phyloP scores from a whole-genome alignment of 2,797 vertebrate genomes.

The Crenuchus spilurus region DNA sequence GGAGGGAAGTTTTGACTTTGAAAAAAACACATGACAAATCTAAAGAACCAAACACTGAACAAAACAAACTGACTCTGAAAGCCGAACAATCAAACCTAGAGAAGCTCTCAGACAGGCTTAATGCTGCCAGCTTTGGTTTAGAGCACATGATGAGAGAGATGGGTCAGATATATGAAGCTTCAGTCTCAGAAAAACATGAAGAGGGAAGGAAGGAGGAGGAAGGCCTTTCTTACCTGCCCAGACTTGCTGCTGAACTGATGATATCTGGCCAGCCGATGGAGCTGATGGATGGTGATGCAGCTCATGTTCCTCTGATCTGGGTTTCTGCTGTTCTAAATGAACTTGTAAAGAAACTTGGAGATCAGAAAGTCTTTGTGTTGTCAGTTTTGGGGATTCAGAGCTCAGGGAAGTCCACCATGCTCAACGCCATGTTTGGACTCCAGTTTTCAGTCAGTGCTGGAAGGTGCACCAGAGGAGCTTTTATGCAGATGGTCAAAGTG shows the following conservation, averaged over 20 bases:
- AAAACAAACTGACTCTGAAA: not conserved
- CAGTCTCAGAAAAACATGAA: not conserved
- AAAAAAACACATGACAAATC: not conserved
- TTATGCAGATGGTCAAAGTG: constrained; percentile 74
- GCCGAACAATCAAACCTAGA: constrained; percentile 51
- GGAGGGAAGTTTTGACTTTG: constrained; percentile 40
- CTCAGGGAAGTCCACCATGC: constrained; percentile 56
- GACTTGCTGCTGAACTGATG: constrained; percentile 75
- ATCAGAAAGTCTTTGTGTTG: constrained; percentile 76
- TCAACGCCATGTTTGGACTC: constrained; percentile 76
- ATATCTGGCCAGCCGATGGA: constrained; percentile 73
- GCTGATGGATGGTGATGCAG: constrained; percentile 80
- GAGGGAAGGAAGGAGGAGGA: not conserved
- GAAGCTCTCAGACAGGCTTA: constrained; percentile 65
- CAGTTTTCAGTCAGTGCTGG: constrained; percentile 71
- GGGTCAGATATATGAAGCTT: constrained; percentile 75
- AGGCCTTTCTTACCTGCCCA: constrained; percentile 60
- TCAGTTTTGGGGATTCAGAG: constrained; percentile 73
- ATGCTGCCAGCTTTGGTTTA: constrained; percentile 65
- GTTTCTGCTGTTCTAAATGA: constrained; percentile 72
- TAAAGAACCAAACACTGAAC: not conserved
- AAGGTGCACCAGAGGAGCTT: constrained; percentile 71
- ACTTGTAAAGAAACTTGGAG: constrained; percentile 69
- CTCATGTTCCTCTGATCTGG: constrained; percentile 76
- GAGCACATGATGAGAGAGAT: constrained; percentile 78